phyloP scores from a whole-genome alignment of 2,113 vertebrate genomes.

The Zosterops borbonicus region DNA sequence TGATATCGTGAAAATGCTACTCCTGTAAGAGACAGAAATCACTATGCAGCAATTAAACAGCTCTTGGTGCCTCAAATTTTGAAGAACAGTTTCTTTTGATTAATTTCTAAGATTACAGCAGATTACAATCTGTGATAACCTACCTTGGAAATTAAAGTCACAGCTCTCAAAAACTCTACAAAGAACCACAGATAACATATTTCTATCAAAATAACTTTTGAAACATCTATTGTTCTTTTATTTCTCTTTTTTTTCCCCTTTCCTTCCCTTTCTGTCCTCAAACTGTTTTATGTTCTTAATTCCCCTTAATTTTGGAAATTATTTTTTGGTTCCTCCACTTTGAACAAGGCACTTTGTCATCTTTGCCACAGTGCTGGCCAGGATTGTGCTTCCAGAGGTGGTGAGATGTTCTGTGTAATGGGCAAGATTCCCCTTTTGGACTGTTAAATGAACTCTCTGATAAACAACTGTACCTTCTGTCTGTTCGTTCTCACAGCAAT shows the following conservation, averaged over 20 bases:
- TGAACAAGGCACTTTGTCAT: neutral
- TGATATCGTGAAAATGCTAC: conserved; percentile 26
- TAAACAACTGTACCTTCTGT: neutral
- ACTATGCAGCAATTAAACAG: conserved; percentile 68
- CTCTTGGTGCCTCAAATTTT: conserved; percentile 60
- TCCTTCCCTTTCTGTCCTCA: neutral
- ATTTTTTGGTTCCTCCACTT: neutral
- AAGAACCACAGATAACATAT: neutral
- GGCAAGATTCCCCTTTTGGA: neutral
- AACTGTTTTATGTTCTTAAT: neutral
- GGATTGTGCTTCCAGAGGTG: neutral
- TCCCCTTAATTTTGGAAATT: neutral
- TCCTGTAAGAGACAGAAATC: conserved; percentile 52
- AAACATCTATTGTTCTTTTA: neutral
- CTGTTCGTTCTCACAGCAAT: neutral
- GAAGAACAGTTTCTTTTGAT: conserved; percentile 49
- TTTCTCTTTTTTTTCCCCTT: too few relatives aligned
- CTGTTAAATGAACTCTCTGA: neutral
- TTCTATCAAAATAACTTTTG: neutral
- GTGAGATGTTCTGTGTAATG: neutral
- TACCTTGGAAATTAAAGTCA: neutral
- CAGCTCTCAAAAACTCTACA: neutral
- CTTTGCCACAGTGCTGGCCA: neutral
- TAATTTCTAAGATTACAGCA: neutral
- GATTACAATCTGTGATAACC: neutral